These are phyloP conservation scores for Zaprionus capensis DNA, from an alignment of 1,140 invertebrate genomes.

Conservation along the genomic window DNA sequence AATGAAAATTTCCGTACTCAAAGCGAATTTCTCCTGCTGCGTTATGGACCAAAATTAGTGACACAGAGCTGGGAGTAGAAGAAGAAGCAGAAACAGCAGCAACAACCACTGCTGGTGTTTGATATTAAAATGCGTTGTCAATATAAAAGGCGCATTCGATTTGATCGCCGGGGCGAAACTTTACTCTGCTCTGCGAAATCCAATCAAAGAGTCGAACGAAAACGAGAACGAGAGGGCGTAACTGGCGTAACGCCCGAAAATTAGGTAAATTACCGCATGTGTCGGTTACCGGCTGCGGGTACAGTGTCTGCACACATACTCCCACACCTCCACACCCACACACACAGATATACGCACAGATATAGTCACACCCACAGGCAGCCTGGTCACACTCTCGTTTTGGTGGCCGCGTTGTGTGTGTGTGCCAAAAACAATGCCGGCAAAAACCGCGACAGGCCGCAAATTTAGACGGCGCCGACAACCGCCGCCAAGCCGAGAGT, in stretches of 20 bases:
- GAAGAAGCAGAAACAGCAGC: conserved; percentile 10
- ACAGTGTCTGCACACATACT: conserved; percentile 2
- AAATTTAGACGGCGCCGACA: conserved; percentile 59
- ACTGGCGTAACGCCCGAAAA: conserved; percentile 58
- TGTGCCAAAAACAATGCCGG: conserved; percentile 54
- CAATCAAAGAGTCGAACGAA: conserved; percentile 52
- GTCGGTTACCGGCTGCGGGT: conserved; percentile 54
- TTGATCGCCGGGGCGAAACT: conserved; percentile 45
- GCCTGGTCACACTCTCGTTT: conserved; percentile 8
- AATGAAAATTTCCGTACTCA: conserved; percentile 50
- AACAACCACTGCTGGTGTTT: conserved; percentile 28
- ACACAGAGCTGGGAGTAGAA: not conserved
- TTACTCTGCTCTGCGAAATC: conserved; percentile 45
- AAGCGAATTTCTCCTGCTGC: conserved; percentile 23
- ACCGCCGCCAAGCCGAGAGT: not conserved
- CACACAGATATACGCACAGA: conserved; percentile 4
- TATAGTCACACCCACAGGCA: conserved; percentile 1
- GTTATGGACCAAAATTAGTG: conserved; percentile 43
- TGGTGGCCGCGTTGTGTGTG: conserved; percentile 26
- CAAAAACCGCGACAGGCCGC: conserved; percentile 58
- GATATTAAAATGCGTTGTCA: conserved; percentile 67
- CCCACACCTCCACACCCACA: conserved; percentile 1
- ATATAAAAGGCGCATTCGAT: conserved; percentile 69
- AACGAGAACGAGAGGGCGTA: conserved; percentile 31
- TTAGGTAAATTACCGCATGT: conserved; percentile 76